These are phyloP conservation scores for Thecocarcelia acutangulata DNA, from an alignment of 2,888 invertebrate species.

Conservation along the genomic window DNA sequence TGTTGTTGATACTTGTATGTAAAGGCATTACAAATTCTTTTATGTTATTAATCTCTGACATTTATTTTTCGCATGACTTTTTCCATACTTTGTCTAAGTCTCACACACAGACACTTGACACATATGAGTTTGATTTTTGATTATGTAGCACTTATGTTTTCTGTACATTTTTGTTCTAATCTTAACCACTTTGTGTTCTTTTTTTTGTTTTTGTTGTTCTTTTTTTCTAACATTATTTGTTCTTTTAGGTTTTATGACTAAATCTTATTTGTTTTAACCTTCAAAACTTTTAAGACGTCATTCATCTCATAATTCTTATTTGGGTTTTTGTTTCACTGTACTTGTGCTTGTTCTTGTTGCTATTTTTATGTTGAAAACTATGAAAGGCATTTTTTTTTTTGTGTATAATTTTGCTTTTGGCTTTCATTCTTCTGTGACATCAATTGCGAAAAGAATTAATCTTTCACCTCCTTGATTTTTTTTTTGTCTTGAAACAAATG, in stretches of 20 bases:
- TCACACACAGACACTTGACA: neutral
- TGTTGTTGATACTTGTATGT: neutral
- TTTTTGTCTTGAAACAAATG: constrained; percentile 26
- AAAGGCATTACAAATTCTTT: constrained; percentile 43
- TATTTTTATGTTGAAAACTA: neutral
- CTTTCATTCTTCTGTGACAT: constrained; percentile 9
- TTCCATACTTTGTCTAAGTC: constrained; percentile 45
- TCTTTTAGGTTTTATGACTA: constrained; percentile 42
- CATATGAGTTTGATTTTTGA: constrained; percentile 15
- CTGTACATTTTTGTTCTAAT: constrained; percentile 1
- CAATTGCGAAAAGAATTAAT: constrained; percentile 14
- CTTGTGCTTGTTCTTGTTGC: constrained; percentile 2
- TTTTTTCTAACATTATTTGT: constrained; percentile 16
- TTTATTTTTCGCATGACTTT: constrained; percentile 34
- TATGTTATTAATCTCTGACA: constrained; percentile 47
- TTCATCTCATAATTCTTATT: constrained; percentile 49
- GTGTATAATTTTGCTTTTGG: constrained; percentile 1
- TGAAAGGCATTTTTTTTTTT: constrained; percentile 4
- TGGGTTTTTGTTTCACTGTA: constrained; percentile 7
- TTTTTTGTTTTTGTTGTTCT: neutral
- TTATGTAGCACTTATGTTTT: constrained; percentile 47
- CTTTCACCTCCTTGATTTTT: constrained; percentile 39
- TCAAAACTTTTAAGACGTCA: constrained; percentile 63
- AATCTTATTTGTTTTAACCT: constrained; percentile 66
- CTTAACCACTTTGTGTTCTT: constrained; percentile 32